phyloP scores from a whole-genome alignment of 2,113 vertebrate genomes.

The Nymphicus hollandicus region DNA sequence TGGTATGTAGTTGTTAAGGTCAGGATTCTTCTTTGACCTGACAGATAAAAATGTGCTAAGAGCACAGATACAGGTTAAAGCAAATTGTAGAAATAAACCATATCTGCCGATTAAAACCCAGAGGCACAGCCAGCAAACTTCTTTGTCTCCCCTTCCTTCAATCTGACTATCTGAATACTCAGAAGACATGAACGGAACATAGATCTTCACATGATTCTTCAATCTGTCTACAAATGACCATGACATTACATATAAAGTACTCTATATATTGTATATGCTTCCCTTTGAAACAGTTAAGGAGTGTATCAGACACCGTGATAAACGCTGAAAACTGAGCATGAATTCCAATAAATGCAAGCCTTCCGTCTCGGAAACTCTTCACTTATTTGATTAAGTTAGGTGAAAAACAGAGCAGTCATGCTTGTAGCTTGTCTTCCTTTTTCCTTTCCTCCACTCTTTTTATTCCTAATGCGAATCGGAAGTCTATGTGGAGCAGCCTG shows the following conservation, averaged over 20 bases:
- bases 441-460: constrained; percentile 88
- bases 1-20: neutral
- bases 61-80: constrained; percentile 29
- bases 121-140: constrained; percentile 14
- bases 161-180: constrained; percentile 29
- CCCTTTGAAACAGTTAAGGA: constrained; percentile 69
- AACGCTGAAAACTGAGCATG: constrained; percentile 76
- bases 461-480: constrained; percentile 97
- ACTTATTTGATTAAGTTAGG: constrained; percentile 98
- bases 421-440: constrained; percentile 96
- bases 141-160: constrained; percentile 39
- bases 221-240: constrained; percentile 80
- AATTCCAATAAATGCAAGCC: constrained; percentile 94
- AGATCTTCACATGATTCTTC: constrained; percentile 73
- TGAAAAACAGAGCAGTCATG: constrained; percentile 95
- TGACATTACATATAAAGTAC: constrained; percentile 73
- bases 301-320: constrained; percentile 73
- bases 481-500: constrained; percentile 91
- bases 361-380: constrained; percentile 95
- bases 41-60: constrained; percentile 9
- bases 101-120: neutral
- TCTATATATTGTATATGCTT: constrained; percentile 42
- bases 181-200: constrained; percentile 51
- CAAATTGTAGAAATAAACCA: constrained; percentile 1
- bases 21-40: neutral